A percentile compares a stretch with the other conserved stretches of the same genome.
Evolutionary conservation across 1,140 invertebrate genomes (phyloP).

Genomic region (Dendroctonus ponderosae): DNA sequence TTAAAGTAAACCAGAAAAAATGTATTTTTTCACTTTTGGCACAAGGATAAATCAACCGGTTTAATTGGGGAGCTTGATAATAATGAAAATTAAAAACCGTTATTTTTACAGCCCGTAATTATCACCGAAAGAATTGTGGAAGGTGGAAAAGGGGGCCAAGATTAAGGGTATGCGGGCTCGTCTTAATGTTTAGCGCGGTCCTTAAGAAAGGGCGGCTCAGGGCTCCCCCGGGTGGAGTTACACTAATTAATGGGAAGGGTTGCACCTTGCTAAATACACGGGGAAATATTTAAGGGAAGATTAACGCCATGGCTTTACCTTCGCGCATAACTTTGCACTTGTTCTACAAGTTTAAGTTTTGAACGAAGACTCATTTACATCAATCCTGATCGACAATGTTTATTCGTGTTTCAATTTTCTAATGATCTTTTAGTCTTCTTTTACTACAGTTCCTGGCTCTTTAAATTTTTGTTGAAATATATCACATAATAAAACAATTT

Average conservation of each 20-base stretch:
- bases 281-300: constrained; percentile 42
- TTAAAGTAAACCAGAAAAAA: too few relatives aligned
- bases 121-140: constrained; percentile 30
- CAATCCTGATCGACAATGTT: too few relatives aligned
- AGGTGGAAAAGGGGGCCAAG: constrained; percentile 15
- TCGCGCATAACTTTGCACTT: background rate
- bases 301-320: constrained; percentile 29
- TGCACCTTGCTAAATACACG: constrained; percentile 40
- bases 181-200: constrained; percentile 42
- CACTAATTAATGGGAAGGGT: constrained; percentile 45
- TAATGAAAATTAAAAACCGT: constrained; percentile 26
- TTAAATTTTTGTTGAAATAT: too few relatives aligned
- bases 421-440: too few relatives aligned
- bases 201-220: constrained; percentile 40
- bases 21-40: too few relatives aligned
- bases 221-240: constrained; percentile 41
- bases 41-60: background rate
- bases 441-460: too few relatives aligned
- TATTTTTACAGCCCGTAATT: constrained; percentile 30
- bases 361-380: too few relatives aligned
- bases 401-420: too few relatives aligned
- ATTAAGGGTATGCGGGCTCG: constrained; percentile 28
- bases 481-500: too few relatives aligned
- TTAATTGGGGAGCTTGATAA: background rate
- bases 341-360: too few relatives aligned